Base-by-base conservation (phyloP, 2,888 invertebrate species). In the Thymelicus lineola region DNA sequence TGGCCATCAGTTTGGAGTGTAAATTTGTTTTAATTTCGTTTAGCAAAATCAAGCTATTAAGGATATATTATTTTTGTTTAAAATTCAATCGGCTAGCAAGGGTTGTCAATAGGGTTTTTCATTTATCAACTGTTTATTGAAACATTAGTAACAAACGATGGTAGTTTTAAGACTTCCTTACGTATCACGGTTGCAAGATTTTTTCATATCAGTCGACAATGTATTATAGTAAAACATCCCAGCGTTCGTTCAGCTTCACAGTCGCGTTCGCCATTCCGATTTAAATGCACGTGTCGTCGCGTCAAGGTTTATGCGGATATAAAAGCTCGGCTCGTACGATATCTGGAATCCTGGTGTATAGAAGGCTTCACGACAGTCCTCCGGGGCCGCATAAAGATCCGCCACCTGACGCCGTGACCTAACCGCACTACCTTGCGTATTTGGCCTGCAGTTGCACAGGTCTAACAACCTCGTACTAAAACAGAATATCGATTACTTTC, bases 401-500 rank as follows among this genome's bases (percentile, higher is more conserved):
- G 62, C 62, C 67, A 61, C 67, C 60, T 68, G 68, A 62, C 67
- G 67, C 61, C 87, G 86, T 89, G 91, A 91, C 91, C 90, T 88
- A 84, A 67, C 67, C 57, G 28, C 57, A 36, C 53, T 84, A 83
- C 84, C 82, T 83, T 81, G 83, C 86, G 87, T 89, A 88, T 90
- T 90, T 89, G 87, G 91, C 89, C 90, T 92, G 92, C 92, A 92
- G 81, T 88, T 92, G 91, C 91, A 84, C 82, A 91, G 88, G 88
- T 89, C 90, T 89, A 88, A 90, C 91, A 90, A 88, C 88, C 89
- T 88, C 89, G 88, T 91, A 93, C 93, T 93, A 91, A 92, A 93
- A 91, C 93, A 87, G 94, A 94, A 94, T 94, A 94, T 94, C 94
- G 94, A 94, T 94, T 94, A 94, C 94, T 94, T 94, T 94, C 94